Conservation (phyloP, 2,888 invertebrate species). For the Caenorhabditis sp. region DNA sequence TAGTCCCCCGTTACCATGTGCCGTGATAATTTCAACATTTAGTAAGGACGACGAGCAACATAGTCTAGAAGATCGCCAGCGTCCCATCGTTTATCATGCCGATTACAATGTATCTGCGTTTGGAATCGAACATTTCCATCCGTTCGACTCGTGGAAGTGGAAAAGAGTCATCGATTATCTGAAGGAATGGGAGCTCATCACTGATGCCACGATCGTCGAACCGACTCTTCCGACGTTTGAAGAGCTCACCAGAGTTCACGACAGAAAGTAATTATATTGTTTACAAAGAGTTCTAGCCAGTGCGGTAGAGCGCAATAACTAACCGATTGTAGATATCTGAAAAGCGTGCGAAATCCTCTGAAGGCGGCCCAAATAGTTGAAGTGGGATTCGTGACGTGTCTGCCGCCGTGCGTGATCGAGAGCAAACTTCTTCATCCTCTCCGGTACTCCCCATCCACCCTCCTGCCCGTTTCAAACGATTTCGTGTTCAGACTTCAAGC, state of each 20-base stretch:
- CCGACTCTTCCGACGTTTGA: conserved; percentile 86
- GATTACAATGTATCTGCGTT: conserved; percentile 88
- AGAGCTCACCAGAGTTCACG: conserved; percentile 87
- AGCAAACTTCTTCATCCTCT: conserved; percentile 37
- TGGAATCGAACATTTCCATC: conserved; percentile 89
- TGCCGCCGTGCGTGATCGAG: conserved; percentile 45
- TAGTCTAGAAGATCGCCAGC: conserved; percentile 18
- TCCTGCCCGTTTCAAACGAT: not conserved
- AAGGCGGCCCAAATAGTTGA: conserved; percentile 50
- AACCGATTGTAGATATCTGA: conserved; percentile 49
- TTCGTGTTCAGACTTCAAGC: conserved; percentile 80
- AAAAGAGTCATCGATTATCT: conserved; percentile 83
- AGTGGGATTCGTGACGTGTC: conserved; percentile 20
- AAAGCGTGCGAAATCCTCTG: conserved; percentile 26
- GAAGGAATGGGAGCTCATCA: conserved; percentile 83
- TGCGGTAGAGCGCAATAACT: too few relatives aligned
- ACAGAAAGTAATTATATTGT: conserved; percentile 82
- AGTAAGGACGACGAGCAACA: conserved; percentile 12
- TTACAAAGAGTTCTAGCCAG: not conserved
- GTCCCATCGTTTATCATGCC: conserved; percentile 86
- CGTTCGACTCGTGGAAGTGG: conserved; percentile 92
- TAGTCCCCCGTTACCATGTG: not conserved
- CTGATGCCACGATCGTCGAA: conserved; percentile 83
- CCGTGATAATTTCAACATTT: not conserved
- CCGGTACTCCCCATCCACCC: conserved; percentile 5